Base-by-base conservation (phyloP, 1,140 invertebrate genomes). In the Brachionus plicatilis region DNA sequence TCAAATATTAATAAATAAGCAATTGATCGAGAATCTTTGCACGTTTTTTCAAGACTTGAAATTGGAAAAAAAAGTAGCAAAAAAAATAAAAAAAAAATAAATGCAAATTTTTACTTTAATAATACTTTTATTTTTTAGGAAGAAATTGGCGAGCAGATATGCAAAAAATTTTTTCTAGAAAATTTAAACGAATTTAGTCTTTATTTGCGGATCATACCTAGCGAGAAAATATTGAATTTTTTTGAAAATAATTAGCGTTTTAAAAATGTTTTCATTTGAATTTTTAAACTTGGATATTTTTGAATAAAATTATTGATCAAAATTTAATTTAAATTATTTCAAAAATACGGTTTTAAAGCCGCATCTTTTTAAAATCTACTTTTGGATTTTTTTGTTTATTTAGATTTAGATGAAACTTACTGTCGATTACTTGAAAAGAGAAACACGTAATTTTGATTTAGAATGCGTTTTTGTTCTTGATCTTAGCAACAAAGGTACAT, bases 381-480 rank as follows among this genome's bases (percentile, higher is more conserved):
- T 45, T 75, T 75, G 3, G 11, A 24, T 75, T 72, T 47, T n/a
- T 76, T 47, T 75, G 7, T 45, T 75, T 4, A 24, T 50, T 76
- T 50, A 53, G 24, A 7, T 12, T 76, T 20, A 76, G 53, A 82
- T 82, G 79, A 82, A 68, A 66, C 24, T 82, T n/a, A 82, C 29
- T 8, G 27, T 65, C 14, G 79, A 82, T 20, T 82, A 33, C 41
- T 45, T 82, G 6, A 82, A 82, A 47, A 33, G 24, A 20, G 53
- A 82, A n/a, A 27, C 79, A 24, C 37, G 41, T 68, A 66, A 65
- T 27, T 82, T 82, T 68, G 79, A 82, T 68, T 27, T 82, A 29
- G 53, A 82, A 82, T 82, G 79, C 45, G 65, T 82, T 14, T 82
- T 33, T 65, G 53, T 68, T 60, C 53, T 82, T 45, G 79, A 82